phyloP scores from a whole-genome alignment of 2,113 vertebrate genomes.

The Dromaius novaehollandiae region DNA sequence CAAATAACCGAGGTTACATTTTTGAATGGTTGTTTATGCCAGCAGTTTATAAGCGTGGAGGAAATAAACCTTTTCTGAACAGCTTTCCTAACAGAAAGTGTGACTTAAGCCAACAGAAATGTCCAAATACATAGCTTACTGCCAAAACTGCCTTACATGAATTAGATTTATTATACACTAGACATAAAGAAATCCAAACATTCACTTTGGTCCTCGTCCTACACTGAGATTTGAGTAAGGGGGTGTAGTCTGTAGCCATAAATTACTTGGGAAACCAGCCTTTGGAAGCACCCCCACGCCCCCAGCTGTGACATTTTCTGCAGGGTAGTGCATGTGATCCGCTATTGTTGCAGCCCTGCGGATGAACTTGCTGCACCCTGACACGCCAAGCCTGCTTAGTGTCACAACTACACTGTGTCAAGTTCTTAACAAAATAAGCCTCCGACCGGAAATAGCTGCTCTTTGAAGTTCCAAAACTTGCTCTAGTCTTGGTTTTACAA shows the following conservation, averaged over 20 bases:
- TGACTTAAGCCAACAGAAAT: slow-evolving; percentile 57
- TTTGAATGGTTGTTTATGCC: slow-evolving; percentile 51
- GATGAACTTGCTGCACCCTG: slow-evolving; percentile 43
- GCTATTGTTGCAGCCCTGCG: background rate
- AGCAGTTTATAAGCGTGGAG: slow-evolving; percentile 24
- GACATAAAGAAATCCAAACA: slow-evolving; percentile 44
- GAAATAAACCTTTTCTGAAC: slow-evolving; percentile 56
- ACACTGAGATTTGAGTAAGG: background rate
- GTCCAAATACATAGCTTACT: slow-evolving; percentile 45
- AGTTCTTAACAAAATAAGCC: slow-evolving; percentile 33
- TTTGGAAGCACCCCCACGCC: background rate
- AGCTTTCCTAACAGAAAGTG: slow-evolving; percentile 54
- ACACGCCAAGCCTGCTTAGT: slow-evolving; percentile 49
- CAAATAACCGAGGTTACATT: slow-evolving; percentile 53
- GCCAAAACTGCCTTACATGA: slow-evolving; percentile 51
- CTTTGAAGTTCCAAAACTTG: slow-evolving; percentile 51
- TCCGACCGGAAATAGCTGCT: slow-evolving; percentile 25
- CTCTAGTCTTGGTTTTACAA: slow-evolving; percentile 38
- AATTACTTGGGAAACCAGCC: slow-evolving; percentile 51
- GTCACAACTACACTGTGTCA: slow-evolving; percentile 47
- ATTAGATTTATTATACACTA: slow-evolving; percentile 57
- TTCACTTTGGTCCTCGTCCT: background rate
- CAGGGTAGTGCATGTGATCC: background rate
- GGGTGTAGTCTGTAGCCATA: background rate
- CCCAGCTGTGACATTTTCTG: background rate